A percentile compares a stretch with the other conserved stretches of the same genome.
Evolutionary conservation across 2,113 vertebrate species (phyloP).

Genomic region (Maccullochella peelii): DNA sequence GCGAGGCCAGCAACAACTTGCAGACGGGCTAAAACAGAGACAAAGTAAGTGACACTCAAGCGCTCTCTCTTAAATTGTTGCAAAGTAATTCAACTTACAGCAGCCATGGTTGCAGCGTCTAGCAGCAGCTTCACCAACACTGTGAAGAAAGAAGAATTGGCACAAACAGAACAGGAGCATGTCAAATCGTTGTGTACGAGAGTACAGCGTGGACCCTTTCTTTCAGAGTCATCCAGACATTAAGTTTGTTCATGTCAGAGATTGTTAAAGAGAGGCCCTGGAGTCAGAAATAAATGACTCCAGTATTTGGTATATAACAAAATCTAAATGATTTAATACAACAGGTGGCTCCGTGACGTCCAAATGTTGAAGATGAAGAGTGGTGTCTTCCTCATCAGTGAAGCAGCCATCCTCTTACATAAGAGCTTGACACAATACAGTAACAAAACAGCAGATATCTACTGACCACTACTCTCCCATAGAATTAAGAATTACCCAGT

Average conservation of each 20-base stretch:
- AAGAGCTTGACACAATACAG: background rate
- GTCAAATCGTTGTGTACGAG: background rate
- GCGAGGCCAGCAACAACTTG: conserved; percentile 1
- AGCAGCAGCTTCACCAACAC: conserved; percentile 55
- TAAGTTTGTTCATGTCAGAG: conserved; percentile 8
- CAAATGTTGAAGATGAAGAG: background rate
- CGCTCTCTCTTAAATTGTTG: background rate
- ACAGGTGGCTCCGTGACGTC: background rate
- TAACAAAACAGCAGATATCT: background rate
- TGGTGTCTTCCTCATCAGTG: background rate
- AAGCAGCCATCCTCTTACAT: conserved; percentile 21
- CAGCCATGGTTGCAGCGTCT: conserved; percentile 80
- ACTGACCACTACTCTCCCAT: background rate
- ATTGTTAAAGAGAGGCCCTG: background rate
- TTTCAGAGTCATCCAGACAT: background rate
- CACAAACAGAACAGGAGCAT: conserved; percentile 5
- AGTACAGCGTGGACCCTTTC: background rate
- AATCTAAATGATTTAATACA: background rate
- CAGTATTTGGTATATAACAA: background rate
- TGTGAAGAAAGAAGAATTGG: conserved; percentile 42
- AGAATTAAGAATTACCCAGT: background rate
- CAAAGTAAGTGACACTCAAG: conserved; percentile 9
- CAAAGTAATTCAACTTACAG: conserved; percentile 76
- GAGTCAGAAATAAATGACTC: background rate
- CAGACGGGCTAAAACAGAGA: background rate